These are phyloP conservation scores for Campoplex nolae DNA, from an alignment of 2,888 invertebrate genomes.

Conservation along the genomic window DNA sequence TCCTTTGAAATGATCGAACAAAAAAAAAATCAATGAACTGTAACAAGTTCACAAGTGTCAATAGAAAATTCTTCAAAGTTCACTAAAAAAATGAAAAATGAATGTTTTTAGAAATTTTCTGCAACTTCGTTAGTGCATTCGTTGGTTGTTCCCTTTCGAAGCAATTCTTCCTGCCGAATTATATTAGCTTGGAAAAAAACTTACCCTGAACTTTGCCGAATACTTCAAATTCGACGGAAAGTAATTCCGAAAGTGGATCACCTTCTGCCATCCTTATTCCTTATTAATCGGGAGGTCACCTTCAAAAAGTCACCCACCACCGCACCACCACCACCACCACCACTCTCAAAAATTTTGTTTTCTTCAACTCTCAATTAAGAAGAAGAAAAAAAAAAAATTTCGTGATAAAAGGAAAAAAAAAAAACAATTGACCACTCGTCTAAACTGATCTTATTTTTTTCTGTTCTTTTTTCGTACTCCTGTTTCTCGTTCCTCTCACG, in stretches of 20 bases:
- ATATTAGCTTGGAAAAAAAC: constrained; percentile 61
- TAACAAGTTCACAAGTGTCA: neutral
- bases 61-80: neutral
- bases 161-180: neutral
- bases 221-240: constrained; percentile 95
- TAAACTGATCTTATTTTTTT: constrained; percentile 4
- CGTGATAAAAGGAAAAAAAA: constrained; percentile 23
- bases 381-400: neutral
- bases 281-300: constrained; percentile 56
- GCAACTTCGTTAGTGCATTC: neutral
- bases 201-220: constrained; percentile 96
- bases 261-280: constrained; percentile 76
- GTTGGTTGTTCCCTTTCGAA: neutral
- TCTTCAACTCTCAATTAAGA: neutral
- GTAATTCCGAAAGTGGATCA: constrained; percentile 84
- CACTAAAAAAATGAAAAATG: neutral
- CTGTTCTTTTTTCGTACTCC: constrained; percentile 40
- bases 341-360: constrained; percentile 42
- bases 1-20: neutral
- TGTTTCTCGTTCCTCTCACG: constrained; percentile 54
- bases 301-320: constrained; percentile 61
- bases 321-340: constrained; percentile 49
- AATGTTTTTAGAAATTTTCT: neutral
- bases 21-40: neutral
- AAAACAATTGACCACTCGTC: constrained; percentile 4